phyloP scores from a whole-genome alignment of 2,888 invertebrate genomes.

The Synanthedon formicaeformis region DNA sequence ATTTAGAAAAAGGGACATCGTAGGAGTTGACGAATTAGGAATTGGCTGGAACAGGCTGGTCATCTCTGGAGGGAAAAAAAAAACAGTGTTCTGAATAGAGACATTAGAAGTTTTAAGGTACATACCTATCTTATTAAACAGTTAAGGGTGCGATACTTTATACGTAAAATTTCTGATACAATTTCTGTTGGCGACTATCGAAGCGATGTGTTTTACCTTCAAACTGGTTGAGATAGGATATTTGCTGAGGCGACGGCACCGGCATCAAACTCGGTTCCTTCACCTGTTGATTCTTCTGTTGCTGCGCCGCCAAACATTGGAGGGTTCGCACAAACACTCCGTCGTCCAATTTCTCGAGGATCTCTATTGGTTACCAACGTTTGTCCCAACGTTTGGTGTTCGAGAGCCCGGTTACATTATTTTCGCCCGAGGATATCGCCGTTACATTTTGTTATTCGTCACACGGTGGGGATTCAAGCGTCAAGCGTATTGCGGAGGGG shows the following conservation, averaged over 20 bases:
- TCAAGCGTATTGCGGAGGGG: constrained; percentile 63
- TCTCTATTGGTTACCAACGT: constrained; percentile 43
- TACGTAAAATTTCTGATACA: constrained; percentile 3
- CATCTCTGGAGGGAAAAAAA: too few relatives aligned
- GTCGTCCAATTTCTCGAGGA: constrained; percentile 65
- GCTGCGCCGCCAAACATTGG: constrained; percentile 66
- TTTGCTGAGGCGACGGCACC: constrained; percentile 96
- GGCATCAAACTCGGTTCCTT: constrained; percentile 95
- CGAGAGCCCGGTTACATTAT: neutral
- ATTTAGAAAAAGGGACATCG: too few relatives aligned
- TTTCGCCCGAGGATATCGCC: neutral
- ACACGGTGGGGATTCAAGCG: constrained; percentile 65
- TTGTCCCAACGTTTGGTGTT: neutral
- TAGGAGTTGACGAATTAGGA: too few relatives aligned
- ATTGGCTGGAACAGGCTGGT: too few relatives aligned
- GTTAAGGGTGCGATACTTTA: neutral
- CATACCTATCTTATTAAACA: constrained; percentile 3
- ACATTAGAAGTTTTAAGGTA: neutral
- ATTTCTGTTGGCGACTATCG: constrained; percentile 30
- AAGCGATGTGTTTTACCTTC: constrained; percentile 71
- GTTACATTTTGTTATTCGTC: constrained; percentile 38
- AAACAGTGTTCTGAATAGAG: too few relatives aligned
- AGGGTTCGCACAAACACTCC: constrained; percentile 68
- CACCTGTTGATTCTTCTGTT: constrained; percentile 62
- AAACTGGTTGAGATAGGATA: constrained; percentile 94